Conservation (phyloP, 2,888 invertebrate genomes). For the Pheosia gnoma region DNA sequence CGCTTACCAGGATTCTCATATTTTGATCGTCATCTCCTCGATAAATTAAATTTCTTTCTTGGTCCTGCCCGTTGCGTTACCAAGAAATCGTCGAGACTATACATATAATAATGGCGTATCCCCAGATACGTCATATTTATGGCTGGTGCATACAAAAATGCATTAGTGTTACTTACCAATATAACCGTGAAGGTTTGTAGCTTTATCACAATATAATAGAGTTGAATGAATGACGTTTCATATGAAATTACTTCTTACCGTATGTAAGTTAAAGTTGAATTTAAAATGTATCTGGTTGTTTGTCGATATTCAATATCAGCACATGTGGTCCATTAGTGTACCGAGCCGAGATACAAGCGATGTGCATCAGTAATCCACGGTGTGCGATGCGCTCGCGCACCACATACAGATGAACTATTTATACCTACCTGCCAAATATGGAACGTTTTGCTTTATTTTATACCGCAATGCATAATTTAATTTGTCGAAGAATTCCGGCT, state of each 20-base stretch:
- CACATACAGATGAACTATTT: slow-evolving; percentile 51
- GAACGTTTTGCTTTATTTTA: slow-evolving; percentile 29
- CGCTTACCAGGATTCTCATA: no score
- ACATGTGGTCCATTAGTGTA: slow-evolving; percentile 68
- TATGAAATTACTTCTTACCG: slow-evolving; percentile 17
- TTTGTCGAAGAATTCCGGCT: slow-evolving; percentile 22
- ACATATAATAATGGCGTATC: slow-evolving; percentile 37
- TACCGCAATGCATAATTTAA: slow-evolving; percentile 19
- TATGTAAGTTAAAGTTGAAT: slow-evolving; percentile 21
- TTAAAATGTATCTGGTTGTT: slow-evolving; percentile 14
- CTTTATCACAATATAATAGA: slow-evolving; percentile 60
- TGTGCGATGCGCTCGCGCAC: slow-evolving; percentile 47
- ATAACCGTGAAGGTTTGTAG: slow-evolving; percentile 55
- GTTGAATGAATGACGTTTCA: slow-evolving; percentile 26
- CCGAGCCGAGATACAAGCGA: slow-evolving; percentile 46
- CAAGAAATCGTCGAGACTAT: slow-evolving; percentile 25
- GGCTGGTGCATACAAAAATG: slow-evolving; percentile 66
- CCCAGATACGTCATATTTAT: slow-evolving; percentile 70
- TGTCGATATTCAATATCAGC: slow-evolving; percentile 51
- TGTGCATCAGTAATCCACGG: slow-evolving; percentile 49
- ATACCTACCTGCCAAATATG: slow-evolving; percentile 47
- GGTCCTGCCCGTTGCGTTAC: slow-evolving; percentile 22
- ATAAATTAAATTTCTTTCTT: slow-evolving; percentile 16
- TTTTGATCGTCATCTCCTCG: no score
- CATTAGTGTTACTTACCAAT: slow-evolving; percentile 69